Percentiles rank a stretch among this genome's conserved stretches.
These are phyloP conservation scores for Nomada lathburiana DNA, from an alignment of 2,888 invertebrate genomes.

Conservation along the genomic window DNA sequence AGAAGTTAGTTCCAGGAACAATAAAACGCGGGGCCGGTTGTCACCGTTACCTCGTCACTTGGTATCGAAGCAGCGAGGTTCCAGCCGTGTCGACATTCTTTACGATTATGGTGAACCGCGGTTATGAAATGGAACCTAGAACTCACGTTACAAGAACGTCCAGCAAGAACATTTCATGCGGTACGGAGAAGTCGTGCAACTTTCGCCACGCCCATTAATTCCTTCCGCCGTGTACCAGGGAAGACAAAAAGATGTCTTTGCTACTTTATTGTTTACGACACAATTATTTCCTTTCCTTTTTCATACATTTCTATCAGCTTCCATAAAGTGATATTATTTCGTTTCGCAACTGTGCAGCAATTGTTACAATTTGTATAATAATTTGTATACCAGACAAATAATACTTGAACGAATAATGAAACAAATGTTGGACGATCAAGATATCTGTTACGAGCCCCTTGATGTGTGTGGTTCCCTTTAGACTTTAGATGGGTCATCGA, in stretches of 20 bases:
- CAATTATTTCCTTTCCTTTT: conserved; percentile 31
- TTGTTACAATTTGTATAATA: no score
- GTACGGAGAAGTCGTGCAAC: conserved; percentile 43
- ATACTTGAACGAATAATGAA: neutral
- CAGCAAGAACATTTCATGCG: conserved; percentile 46
- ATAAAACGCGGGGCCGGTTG: conserved; percentile 49
- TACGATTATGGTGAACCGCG: conserved; percentile 63
- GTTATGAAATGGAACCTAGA: conserved; percentile 69
- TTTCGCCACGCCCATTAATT: conserved; percentile 65
- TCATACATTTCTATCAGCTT: neutral
- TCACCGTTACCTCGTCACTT: conserved; percentile 42
- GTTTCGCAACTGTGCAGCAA: neutral
- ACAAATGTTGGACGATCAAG: neutral
- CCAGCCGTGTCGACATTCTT: conserved; percentile 40
- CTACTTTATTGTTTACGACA: conserved; percentile 46
- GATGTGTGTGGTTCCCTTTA: conserved; percentile 28
- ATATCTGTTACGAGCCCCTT: conserved; percentile 13
- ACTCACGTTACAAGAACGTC: conserved; percentile 65
- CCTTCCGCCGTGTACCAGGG: conserved; percentile 40
- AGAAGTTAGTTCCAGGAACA: neutral
- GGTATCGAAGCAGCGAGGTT: conserved; percentile 32
- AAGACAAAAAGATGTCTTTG: conserved; percentile 9
- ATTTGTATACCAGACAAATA: no score
- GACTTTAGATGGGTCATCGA: conserved; percentile 21
- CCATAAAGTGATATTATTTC: conserved; percentile 19